A percentile compares a stretch with the other conserved stretches of the same genome.
phyloP scores from a whole-genome alignment of 2,797 vertebrate species.

The Denticeps clupeoides region DNA sequence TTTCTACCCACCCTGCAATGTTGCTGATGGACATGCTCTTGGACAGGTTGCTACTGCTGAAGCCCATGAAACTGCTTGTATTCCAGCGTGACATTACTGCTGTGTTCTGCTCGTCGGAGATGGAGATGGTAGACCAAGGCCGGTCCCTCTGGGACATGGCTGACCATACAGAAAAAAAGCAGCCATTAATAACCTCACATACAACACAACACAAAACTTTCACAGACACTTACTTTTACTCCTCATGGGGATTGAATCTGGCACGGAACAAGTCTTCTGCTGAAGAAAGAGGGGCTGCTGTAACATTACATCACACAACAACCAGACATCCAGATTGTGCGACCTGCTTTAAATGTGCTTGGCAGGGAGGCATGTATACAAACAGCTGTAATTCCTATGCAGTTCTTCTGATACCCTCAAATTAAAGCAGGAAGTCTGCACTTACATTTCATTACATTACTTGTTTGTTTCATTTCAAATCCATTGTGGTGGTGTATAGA shows the following conservation, averaged over 20 bases:
- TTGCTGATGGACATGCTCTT: constrained; percentile 91
- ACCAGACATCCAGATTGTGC: too few species aligned
- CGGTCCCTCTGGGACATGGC: constrained; percentile 68
- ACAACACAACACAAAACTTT: neutral
- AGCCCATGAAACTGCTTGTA: constrained; percentile 52
- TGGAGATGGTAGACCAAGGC: constrained; percentile 63
- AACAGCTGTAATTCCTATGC: too few species aligned
- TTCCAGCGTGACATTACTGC: constrained; percentile 50
- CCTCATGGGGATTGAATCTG: constrained; percentile 69
- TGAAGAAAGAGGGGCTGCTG: too few species aligned
- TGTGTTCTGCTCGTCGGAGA: constrained; percentile 57
- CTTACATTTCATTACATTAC: too few species aligned
- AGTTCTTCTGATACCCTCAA: too few species aligned
- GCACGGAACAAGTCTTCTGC: constrained; percentile 46
- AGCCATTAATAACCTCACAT: constrained; percentile 1
- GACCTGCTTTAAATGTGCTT: too few species aligned
- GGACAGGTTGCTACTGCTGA: constrained; percentile 58
- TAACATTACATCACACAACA: too few species aligned
- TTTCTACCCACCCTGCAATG: constrained; percentile 85
- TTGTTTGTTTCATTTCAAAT: too few species aligned
- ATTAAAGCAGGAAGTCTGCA: too few species aligned
- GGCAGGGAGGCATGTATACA: too few species aligned
- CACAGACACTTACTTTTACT: constrained; percentile 64
- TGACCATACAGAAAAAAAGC: constrained; percentile 36
- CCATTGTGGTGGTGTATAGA: too few species aligned